Base-by-base conservation (phyloP, 2,797 vertebrate species). In the Falco rusticolus region DNA sequence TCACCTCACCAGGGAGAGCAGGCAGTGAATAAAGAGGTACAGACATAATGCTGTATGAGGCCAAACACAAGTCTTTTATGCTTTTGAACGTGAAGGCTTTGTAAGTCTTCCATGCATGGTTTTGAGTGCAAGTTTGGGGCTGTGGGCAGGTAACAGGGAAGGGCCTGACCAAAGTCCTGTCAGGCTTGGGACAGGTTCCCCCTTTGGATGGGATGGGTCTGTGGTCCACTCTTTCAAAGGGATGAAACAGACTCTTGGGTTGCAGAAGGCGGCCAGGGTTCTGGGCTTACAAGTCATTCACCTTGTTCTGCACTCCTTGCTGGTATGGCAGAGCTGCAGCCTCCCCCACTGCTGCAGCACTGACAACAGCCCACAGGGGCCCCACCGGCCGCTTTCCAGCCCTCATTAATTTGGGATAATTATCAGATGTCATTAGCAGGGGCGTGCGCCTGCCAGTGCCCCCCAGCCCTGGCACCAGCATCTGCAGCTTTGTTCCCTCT, bases 61-160 rank as follows among this genome's bases (percentile, higher is more conserved):
- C 57, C 64, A 31, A 26, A 54, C 1, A 7, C 31, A 26, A 15
- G 29, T 5, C 34, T 78, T 21, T 5, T 39, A 0, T 14, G 22
- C 26, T 66, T 43, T 39, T 48, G 24, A 57, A 18, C 0, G 2
- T 15, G 54, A 43, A 91, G 56, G 34, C 64, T 37, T n/a, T 77
- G 19, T 50, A 47, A 21, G 6, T 11, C 31, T 74, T 53, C 17
- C 31, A 11, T 11, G 28, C 0, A 0, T 16, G 28, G 18, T 22
- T 76, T 16, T 34, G 56, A 28, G 39, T 33, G 53, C 34, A 31
- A 22, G 43, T 28, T 18, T 63, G 65, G 45, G 54, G 45, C 45
- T 69, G 48, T 0, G 1, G 31, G 43, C 24, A 28, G 26, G 29
- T 19, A 28, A 22, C 22, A 66, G 12, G 31, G 31, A 37, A 37